Evolutionary conservation across 2,797 vertebrate genomes (phyloP), one percentile per base, ranked within the genome.

Genomic region (Hippocampus kuda): DNA sequence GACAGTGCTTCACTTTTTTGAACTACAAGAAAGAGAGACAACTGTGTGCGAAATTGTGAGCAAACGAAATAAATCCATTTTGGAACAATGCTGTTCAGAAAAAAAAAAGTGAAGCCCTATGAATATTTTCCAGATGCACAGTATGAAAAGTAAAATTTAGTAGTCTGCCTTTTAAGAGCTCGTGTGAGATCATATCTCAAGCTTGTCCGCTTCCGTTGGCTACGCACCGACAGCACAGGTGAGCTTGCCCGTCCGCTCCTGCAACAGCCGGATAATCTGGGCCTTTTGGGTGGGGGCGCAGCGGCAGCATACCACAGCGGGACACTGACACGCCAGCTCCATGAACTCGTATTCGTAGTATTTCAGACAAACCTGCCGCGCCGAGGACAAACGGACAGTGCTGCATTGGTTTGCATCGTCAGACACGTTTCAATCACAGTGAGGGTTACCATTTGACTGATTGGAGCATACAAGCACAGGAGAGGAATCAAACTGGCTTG

Each of bases 331-430:
- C 0, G 95, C 95, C 68, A 99, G 88, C 85, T 99, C 96, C 97
- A 98, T 98, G 85, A 98, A 98, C 86, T 99, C 96, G 0, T 92
- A 97, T 86, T 99, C 97, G 0, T 99, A 99, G 87, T 95, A 99
- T 79, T 96, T 98, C 74, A 99, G 90, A 78, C 95, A 96, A 9
- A 94, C 93, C 95, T 94, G 83, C 63, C 65, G 53, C 13, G 13
- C 1, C 8, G 3, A 18, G 4, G 18, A 62, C 12, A 22, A 20
- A n/a, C n/a, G 5, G 16, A 8, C 41, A 2, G 9, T 48, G 41
- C 12, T 22, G 15, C 9, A 44, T 26, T 13, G 2, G 41, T 65
- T 65, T 46, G 38, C 8, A n/a, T 22, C 11, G 62, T 48, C 38
- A 13, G 22, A 46, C 4, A 34, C 6, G 13, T 18, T 2, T 30